Evolutionary conservation across 2,888 invertebrate genomes (phyloP), one percentile per base, ranked within the genome.

Genomic region (Dynastes grantii): DNA sequence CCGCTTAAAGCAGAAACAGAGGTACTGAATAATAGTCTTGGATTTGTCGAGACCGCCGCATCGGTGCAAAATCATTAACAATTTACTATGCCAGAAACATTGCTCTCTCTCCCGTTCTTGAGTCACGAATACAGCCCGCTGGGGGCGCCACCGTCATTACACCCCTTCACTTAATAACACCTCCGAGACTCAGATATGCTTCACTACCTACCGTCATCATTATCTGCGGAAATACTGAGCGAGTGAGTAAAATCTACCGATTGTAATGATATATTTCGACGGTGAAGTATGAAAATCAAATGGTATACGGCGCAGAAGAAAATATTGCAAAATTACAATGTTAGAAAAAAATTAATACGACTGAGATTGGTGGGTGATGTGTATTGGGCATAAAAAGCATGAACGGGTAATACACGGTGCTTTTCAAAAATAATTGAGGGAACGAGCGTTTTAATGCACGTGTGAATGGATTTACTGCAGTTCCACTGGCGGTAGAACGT

Each of bases 161-260:
- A 82, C 82, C 82, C 82, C 81, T 82, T 82, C 79, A 81, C 80
- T 81, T 81, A 82, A 82, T 80, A 81, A 81, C 80, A 76, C 82
- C 82, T 70, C 55, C 58, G 82, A 81, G 81, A 81, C 76, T 64
- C 68, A 65, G 77, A 78, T 78, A 78, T 78, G 78, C 78, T 78
- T 73, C 78, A 78, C 78, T 78, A 71, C 73, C 73, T 78, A 73
- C 78, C 71, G 78, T 71, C 63, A 53, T 78, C 64, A 77, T 77
- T 77, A 78, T 71, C 78, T 37, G 11, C 64, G 65, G 64, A 78
- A 78, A 78, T 78, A 78, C 61, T 61, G 45, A 75, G 68, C 68
- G 73, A 75, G 45, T 75, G 61, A 61, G 73, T 75, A 75, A 75
- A 75, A 61, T 75, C 61, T 27, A 61, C 40, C 49, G 73, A 29